These are phyloP conservation scores for Pycnomerus fuliginosus DNA, from an alignment of 2,888 invertebrate species.

Conservation along the genomic window DNA sequence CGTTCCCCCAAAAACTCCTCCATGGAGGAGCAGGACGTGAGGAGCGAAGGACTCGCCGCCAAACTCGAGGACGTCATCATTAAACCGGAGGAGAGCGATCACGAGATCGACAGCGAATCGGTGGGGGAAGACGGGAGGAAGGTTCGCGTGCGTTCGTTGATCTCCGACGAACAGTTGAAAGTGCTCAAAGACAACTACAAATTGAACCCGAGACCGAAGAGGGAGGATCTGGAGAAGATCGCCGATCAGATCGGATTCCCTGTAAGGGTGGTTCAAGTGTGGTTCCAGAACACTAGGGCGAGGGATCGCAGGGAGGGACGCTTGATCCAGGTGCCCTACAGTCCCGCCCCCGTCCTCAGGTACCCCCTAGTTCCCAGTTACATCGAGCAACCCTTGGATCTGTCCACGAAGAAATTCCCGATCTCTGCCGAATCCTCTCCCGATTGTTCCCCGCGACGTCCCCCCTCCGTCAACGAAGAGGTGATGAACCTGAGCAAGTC, in stretches of 20 bases:
- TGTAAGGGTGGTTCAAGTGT: constrained; percentile 84
- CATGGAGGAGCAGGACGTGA: too few species aligned
- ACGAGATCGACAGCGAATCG: constrained; percentile 58
- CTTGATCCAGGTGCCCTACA: constrained; percentile 54
- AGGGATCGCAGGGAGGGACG: constrained; percentile 75
- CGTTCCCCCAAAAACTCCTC: constrained; percentile 54
- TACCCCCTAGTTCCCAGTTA: constrained; percentile 15
- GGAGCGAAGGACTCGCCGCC: constrained; percentile 75
- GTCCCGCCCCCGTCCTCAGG: constrained; percentile 40
- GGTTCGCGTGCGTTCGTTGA: constrained; percentile 88
- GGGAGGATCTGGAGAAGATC: constrained; percentile 89
- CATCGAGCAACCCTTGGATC: constrained; percentile 82
- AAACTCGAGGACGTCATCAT: constrained; percentile 70
- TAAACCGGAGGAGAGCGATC: constrained; percentile 55
- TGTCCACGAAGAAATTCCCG: constrained; percentile 78
- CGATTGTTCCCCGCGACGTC: constrained; percentile 64
- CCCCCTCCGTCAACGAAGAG: constrained; percentile 64
- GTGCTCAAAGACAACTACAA: constrained; percentile 88
- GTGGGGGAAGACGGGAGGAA: constrained; percentile 65
- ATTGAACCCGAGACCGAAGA: constrained; percentile 88
- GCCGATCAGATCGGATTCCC: constrained; percentile 76
- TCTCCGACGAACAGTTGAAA: constrained; percentile 91
- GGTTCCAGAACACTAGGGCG: constrained; percentile 96
- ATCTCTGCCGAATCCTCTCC: constrained; percentile 58
- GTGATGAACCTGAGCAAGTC: constrained; percentile 74